Conservation (phyloP, 1,140 invertebrate species). For the Nasonia giraulti region DNA sequence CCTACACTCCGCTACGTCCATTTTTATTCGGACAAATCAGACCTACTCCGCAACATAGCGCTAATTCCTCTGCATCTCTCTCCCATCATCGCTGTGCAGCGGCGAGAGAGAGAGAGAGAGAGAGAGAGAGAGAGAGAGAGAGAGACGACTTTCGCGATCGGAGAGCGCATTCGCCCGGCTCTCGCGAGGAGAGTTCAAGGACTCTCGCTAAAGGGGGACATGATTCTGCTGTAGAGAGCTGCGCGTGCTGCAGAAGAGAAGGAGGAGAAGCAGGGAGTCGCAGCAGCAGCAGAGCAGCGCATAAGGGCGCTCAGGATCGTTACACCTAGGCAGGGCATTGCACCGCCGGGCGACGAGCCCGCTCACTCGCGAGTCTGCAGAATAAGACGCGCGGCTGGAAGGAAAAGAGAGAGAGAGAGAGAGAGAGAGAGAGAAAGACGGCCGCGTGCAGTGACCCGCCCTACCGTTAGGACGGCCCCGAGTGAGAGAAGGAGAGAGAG, state of each 20-base stretch:
- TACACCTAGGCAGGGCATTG: constrained; percentile 73
- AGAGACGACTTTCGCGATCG: background rate
- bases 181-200: constrained; percentile 67
- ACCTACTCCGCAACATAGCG: background rate
- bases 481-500: constrained; percentile 58
- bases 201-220: constrained; percentile 59
- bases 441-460: constrained; percentile 75
- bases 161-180: constrained; percentile 31
- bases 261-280: constrained; percentile 28
- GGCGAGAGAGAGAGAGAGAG: background rate
- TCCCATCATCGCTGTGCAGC: no score
- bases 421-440: constrained; percentile 24
- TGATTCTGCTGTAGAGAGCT: constrained; percentile 39
- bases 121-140: no score
- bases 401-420: constrained; percentile 9
- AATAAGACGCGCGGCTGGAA: constrained; percentile 47
- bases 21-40: no score
- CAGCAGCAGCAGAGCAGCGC: constrained; percentile 24
- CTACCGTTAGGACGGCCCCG: constrained; percentile 76
- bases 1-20: background rate
- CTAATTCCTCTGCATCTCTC: background rate
- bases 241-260: background rate
- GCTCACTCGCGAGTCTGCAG: constrained; percentile 40
- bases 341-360: constrained; percentile 64
- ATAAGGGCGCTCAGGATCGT: constrained; percentile 70